Percentiles rank a stretch among this genome's conserved stretches.
phyloP scores from a whole-genome alignment of 2,888 invertebrate species.

The Oeneis ivallda region DNA sequence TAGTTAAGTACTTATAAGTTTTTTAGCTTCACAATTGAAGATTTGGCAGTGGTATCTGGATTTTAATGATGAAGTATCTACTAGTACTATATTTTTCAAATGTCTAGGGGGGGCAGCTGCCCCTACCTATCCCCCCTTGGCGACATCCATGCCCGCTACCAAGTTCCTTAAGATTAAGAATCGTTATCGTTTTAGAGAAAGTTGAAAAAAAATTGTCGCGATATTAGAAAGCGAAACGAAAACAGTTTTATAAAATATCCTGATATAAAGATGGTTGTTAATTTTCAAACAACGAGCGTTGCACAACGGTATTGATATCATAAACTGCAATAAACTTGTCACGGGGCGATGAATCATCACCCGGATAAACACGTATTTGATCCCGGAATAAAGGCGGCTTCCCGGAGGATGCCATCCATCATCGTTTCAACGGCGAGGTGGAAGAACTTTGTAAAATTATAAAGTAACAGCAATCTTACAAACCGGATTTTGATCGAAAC shows the following conservation, averaged over 20 bases:
- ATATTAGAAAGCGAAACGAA: neutral
- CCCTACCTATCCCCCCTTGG: too few species aligned
- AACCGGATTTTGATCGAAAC: neutral
- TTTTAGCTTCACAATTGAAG: too few species aligned
- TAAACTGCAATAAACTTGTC: slow-evolving; percentile 20
- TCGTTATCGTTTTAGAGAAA: too few species aligned
- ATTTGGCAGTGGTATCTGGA: too few species aligned
- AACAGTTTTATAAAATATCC: neutral
- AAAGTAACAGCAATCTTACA: slow-evolving; percentile 8
- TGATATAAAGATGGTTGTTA: neutral
- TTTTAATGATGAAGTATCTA: too few species aligned
- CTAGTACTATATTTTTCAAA: too few species aligned
- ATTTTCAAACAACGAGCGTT: slow-evolving; percentile 1
- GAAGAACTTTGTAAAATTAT: neutral
- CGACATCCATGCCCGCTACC: too few species aligned
- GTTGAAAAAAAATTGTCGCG: neutral
- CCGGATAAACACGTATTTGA: slow-evolving; percentile 5
- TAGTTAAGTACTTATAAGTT: too few species aligned
- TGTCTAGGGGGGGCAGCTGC: too few species aligned
- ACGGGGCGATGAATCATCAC: slow-evolving; percentile 13
- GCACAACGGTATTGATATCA: slow-evolving; percentile 15
- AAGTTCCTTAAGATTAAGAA: too few species aligned
- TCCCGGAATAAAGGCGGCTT: slow-evolving; percentile 17
- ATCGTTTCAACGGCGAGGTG: slow-evolving; percentile 11
- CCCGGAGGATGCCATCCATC: slow-evolving; percentile 20